These are phyloP conservation scores for Leucoraja ocellata DNA, from an alignment of 2,797 vertebrate genomes.

Conservation along the genomic window DNA sequence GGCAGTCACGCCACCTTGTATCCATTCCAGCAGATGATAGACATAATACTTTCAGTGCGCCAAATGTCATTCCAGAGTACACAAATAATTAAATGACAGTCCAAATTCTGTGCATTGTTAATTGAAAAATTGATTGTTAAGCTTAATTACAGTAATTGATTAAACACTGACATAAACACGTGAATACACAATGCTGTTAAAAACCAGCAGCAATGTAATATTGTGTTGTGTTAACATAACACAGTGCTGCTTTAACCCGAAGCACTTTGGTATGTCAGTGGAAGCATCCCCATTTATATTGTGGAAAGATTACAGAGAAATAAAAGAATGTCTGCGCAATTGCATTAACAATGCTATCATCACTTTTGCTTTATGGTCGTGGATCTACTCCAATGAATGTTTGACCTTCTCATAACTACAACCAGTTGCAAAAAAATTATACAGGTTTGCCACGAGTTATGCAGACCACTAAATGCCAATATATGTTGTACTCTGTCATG, in stretches of 20 bases:
- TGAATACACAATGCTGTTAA: background rate
- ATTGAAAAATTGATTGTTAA: conserved; percentile 32
- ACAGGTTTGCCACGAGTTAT: background rate
- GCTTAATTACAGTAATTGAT: conserved; percentile 32
- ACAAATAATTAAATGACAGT: conserved; percentile 31
- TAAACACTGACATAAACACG: conserved; percentile 12
- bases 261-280: background rate
- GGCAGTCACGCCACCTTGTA: conserved; percentile 54
- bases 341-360: background rate
- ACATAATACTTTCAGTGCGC: conserved; percentile 4
- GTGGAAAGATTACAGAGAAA: background rate
- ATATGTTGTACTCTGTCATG: too few relatives aligned
- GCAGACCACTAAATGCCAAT: background rate
- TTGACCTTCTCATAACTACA: background rate
- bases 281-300: background rate
- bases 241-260: background rate
- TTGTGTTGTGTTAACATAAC: background rate
- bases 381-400: background rate
- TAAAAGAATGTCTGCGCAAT: background rate
- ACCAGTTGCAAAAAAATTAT: background rate
- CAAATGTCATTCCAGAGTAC: conserved; percentile 13
- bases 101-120: conserved; percentile 13
- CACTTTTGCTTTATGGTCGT: background rate
- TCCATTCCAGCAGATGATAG: conserved; percentile 57
- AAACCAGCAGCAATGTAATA: background rate